Conservation (phyloP, 2,113 vertebrate genomes). For the Excalfactoria chinensis region DNA sequence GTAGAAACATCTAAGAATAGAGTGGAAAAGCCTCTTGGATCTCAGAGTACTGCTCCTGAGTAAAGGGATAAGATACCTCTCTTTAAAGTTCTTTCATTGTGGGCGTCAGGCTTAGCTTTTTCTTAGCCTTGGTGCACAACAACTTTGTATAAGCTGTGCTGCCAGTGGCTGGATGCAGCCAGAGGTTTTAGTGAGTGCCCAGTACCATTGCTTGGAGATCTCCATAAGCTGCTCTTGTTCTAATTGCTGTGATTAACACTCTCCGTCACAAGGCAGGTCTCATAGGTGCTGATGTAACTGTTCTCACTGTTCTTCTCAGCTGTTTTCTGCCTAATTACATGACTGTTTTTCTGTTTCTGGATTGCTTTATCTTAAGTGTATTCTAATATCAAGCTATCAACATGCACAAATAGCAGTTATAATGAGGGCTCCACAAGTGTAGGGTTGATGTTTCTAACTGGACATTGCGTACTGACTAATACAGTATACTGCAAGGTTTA, state of each 20-base stretch:
- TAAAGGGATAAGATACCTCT: background rate
- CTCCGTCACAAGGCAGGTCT: background rate
- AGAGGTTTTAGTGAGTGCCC: background rate
- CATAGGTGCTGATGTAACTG: background rate
- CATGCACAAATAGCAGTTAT: background rate
- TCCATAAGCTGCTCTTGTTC: background rate
- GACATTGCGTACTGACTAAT: background rate
- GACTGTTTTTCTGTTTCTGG: background rate
- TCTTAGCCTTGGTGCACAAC: background rate
- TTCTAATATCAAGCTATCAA: background rate
- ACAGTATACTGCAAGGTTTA: background rate
- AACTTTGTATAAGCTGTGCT: background rate
- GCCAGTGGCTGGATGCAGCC: background rate
- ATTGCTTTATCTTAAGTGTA: background rate
- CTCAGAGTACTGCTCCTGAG: background rate
- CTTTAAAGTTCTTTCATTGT: background rate
- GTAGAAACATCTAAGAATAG: background rate
- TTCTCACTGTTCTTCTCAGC: background rate
- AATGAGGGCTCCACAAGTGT: background rate
- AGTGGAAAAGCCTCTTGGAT: background rate
- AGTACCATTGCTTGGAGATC: background rate
- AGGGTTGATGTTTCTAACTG: background rate
- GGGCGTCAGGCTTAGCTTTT: background rate
- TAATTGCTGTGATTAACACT: background rate
- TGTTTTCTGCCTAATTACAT: background rate